These are phyloP conservation scores for Ips nitidus DNA, from an alignment of 1,140 invertebrate genomes.

Conservation along the genomic window DNA sequence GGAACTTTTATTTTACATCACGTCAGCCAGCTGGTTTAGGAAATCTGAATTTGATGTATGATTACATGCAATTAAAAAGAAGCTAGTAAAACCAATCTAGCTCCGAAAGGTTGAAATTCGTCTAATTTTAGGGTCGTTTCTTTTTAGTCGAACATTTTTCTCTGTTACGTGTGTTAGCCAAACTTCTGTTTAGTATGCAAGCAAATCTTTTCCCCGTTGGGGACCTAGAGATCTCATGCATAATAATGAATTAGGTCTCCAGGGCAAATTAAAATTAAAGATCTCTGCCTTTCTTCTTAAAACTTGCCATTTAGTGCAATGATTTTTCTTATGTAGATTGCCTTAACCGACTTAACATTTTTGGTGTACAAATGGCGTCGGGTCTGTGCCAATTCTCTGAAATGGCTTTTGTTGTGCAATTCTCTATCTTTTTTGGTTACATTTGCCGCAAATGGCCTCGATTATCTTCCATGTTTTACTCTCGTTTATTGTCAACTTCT, in stretches of 20 bases:
- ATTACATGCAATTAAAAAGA: no score
- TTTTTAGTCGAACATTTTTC: constrained; percentile 21
- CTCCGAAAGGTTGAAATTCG: background rate
- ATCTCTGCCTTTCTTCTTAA: constrained; percentile 48
- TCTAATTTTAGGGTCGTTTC: constrained; percentile 4
- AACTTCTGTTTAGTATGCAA: constrained; percentile 47
- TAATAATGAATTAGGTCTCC: constrained; percentile 55
- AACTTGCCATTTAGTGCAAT: constrained; percentile 54
- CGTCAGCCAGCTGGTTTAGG: background rate
- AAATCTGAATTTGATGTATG: background rate
- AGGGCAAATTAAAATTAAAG: constrained; percentile 54
- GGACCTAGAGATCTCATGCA: constrained; percentile 48
- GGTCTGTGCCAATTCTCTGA: constrained; percentile 12
- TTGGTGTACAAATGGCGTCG: constrained; percentile 10
- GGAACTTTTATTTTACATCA: constrained; percentile 1
- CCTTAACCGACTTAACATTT: constrained; percentile 23
- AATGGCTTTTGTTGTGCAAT: background rate
- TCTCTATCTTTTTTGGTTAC: no score
- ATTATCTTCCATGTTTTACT: no score
- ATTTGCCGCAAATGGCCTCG: no score
- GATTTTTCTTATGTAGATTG: constrained; percentile 52
- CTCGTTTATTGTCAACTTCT: no score
- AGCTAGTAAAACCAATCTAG: background rate
- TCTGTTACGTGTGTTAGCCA: constrained; percentile 23
- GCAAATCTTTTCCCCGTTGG: constrained; percentile 47